Base-by-base conservation (phyloP, 1,140 invertebrate genomes). In the Druon quercuslanigerum region DNA sequence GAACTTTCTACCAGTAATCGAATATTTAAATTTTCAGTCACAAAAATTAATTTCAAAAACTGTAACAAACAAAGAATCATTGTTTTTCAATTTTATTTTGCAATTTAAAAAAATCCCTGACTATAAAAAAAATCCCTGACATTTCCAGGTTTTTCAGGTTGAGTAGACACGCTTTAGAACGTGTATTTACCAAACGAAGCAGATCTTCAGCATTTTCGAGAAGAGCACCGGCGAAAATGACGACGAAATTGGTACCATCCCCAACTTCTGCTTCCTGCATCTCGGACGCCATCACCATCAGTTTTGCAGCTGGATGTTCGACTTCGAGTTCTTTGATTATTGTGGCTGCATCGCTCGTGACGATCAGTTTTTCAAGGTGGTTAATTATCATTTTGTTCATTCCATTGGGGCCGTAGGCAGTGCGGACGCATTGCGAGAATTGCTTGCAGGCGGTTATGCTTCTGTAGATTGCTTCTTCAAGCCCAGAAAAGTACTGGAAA, bases 331-430 rank as follows among this genome's bases (percentile, higher is more conserved):
- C 98, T 81, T 95, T 94, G 73, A 99, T 96, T 75, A 99, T 99
- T 0, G 99, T 99, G 0, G 97, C 98, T 56, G 99, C 99, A 94
- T 99, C 99, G 92, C 97, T 99, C 0, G 99, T 99, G 2, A 99
- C 96, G 93, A 99, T 99, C 75, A 99, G 93, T 88, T 99, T 99
- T 86, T 99, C 98, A 81, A 99, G 93, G 87, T 99, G 98, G 92
- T 99, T 99, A 51, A 99, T 99, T 9, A 99, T 95, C 96, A 99
- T 99, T 93, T 99, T 99, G 90, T 99, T 99, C 96, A 99, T 98
- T 17, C 99, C 98, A 94, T 96, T 98, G 17, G 99, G 99, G 1
- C 99, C 99, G 92, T 98, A 99, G 13, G 98, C 97, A 51, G 98
- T 97, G 76, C 95, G 94, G 5, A 99, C 95, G 79, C 97, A 98